These are phyloP conservation scores for Lepidocyrtoides sp. DNA, from an alignment of 2,888 invertebrate genomes.

Conservation along the genomic window DNA sequence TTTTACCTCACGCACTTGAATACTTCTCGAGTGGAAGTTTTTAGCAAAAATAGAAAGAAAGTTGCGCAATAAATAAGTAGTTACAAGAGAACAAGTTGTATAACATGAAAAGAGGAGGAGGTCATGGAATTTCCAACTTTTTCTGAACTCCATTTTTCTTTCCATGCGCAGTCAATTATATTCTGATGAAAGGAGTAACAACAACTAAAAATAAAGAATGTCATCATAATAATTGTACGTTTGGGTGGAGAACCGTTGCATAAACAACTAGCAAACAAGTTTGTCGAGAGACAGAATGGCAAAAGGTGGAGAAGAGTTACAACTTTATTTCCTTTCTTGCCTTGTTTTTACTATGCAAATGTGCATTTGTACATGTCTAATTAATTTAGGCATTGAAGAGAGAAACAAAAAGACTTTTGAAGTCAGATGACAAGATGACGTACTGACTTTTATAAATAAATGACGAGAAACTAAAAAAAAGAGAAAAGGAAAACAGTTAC, in stretches of 20 bases:
- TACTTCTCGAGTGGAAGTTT: conserved; percentile 8
- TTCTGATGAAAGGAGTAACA: background rate
- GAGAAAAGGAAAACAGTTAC: background rate
- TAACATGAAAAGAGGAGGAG: conserved; percentile 18
- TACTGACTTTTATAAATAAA: background rate
- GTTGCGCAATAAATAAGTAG: conserved; percentile 29
- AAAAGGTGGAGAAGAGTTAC: background rate
- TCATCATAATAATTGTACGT: conserved; percentile 3
- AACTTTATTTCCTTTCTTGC: background rate
- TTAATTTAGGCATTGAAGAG: background rate
- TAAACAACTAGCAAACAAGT: background rate
- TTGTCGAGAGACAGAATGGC: background rate
- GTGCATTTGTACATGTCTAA: background rate
- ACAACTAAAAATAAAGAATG: background rate
- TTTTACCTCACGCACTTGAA: background rate
- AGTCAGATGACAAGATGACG: background rate
- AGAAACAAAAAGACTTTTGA: background rate
- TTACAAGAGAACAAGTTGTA: conserved; percentile 28
- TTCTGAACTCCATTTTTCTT: background rate
- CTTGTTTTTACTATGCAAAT: background rate
- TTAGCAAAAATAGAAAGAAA: conserved; percentile 17
- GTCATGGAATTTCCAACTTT: conserved; percentile 20
- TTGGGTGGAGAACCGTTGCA: background rate
- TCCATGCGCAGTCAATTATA: background rate
- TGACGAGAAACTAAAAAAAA: background rate